Conservation (phyloP, 2,888 invertebrate genomes). For the Dioctria linearis region DNA sequence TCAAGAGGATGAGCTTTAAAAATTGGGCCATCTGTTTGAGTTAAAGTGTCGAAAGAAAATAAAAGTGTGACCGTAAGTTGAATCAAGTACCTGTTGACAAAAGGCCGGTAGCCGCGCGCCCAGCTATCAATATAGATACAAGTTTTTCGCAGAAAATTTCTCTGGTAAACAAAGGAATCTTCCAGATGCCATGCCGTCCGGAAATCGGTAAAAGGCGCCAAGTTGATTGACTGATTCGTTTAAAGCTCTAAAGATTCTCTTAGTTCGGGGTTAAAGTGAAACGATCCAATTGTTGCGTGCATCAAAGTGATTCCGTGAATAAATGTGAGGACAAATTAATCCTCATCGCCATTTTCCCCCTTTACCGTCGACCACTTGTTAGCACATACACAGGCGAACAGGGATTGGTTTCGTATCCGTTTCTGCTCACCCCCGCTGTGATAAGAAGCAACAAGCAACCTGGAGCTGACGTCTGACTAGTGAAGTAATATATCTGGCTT, state of each 20-base stretch:
- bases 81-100: conserved; percentile 9
- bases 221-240: background rate
- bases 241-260: too few species aligned
- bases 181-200: background rate
- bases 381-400: conserved; percentile 32
- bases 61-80: conserved; percentile 5
- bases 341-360: conserved; percentile 44
- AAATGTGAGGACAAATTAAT: conserved; percentile 18
- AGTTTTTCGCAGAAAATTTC: background rate
- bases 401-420: background rate
- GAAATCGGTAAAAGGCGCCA: conserved; percentile 32
- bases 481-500: background rate
- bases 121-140: too few species aligned
- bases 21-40: conserved; percentile 25
- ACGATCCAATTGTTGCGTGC: conserved; percentile 26
- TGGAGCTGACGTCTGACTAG: conserved; percentile 27
- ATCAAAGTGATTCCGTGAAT: background rate
- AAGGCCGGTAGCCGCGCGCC: background rate
- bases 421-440: conserved; percentile 5
- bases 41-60: conserved; percentile 18
- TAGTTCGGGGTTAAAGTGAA: background rate
- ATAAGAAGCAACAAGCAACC: conserved; percentile 43
- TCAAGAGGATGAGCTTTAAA: conserved; percentile 21
- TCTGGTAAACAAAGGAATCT: conserved; percentile 14
- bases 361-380: conserved; percentile 43